Conservation (phyloP, 2,797 vertebrate species). For the Austrolebias charrua region DNA sequence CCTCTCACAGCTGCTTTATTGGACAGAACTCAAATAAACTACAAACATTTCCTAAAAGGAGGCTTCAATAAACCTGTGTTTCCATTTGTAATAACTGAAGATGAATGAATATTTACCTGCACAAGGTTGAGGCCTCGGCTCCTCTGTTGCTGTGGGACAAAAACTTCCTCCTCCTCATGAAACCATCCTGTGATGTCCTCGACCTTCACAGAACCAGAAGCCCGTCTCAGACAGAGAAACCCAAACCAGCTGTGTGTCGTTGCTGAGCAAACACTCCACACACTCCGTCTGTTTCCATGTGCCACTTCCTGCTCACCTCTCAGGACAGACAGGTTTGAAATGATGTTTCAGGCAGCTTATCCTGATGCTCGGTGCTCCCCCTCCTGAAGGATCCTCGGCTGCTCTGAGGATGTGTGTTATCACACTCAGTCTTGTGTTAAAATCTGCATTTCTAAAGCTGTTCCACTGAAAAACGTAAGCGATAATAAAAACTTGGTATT, state of each 20-base stretch:
- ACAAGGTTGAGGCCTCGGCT: background rate
- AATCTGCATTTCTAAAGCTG: background rate
- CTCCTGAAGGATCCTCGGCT: no score
- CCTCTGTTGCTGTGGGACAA: slow-evolving; percentile 2
- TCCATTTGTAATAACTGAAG: background rate
- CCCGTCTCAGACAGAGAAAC: slow-evolving; percentile 15
- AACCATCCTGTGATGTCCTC: slow-evolving; percentile 35
- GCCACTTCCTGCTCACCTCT: slow-evolving; percentile 24
- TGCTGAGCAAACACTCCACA: slow-evolving; percentile 12
- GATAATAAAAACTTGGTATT: no score
- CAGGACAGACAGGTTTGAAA: slow-evolving; percentile 62
- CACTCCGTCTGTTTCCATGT: background rate
- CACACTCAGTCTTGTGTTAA: no score
- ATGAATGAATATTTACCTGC: slow-evolving; percentile 39
- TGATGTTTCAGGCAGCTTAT: background rate
- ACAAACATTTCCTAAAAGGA: background rate
- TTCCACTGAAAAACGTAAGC: no score
- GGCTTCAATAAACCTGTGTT: background rate
- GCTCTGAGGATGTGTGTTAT: no score
- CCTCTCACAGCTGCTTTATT: no score
- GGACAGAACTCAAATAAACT: no score
- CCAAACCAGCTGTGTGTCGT: slow-evolving; percentile 32
- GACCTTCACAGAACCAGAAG: slow-evolving; percentile 9
- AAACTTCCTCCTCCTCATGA: background rate
- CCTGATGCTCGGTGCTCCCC: no score